Evolutionary conservation across 1,140 invertebrate species (phyloP), one percentile per base, ranked within the genome.

Genomic region (Saxidomus purpurata): DNA sequence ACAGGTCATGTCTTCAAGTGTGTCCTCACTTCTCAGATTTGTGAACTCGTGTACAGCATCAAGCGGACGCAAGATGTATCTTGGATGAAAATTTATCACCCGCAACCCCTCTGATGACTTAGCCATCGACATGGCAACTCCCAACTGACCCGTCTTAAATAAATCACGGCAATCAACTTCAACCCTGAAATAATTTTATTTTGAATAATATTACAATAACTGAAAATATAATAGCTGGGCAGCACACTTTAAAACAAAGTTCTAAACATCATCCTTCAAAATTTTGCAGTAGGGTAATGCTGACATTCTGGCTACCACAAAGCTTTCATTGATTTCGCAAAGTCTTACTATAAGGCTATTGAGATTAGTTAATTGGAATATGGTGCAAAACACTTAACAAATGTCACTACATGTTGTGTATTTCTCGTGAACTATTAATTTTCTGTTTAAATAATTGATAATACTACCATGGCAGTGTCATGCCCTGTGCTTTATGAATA

Each of bases 71-170:
- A 61, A 61, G 49, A 82, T 31, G 55, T 22, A 61, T 19, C 80
- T 47, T 9, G 77, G 77, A 47, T 80, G 77, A 55, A 80, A 80
- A 55, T 80, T 49, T 59, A 80, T 80, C 25, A 49, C 80, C 9
- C 59, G 80, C 34, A 82, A 61, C 13, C 49, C 59, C 43, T 25
- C 28, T 28, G 59, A 61, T 31, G 80, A 38, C 31, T 36, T 82
- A 22, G 22, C 52, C 25, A 40, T 61, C 31, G 80, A 82, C 25
- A 82, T 82, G 22, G 80, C 52, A 59, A 82, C 80, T 36, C 49
- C 80, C 17, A 82, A 43, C 36, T 82, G 80, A 36, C 80, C 80
- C 22, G 80, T 22, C 80, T 82, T 82, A 55, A 82, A 82, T 82
- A 82, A 61, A 82, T 82, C 80, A 59, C 36, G 17, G 52, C 80